Conservation (phyloP, 1,140 invertebrate genomes). For the Steinernema khuongi region DNA sequence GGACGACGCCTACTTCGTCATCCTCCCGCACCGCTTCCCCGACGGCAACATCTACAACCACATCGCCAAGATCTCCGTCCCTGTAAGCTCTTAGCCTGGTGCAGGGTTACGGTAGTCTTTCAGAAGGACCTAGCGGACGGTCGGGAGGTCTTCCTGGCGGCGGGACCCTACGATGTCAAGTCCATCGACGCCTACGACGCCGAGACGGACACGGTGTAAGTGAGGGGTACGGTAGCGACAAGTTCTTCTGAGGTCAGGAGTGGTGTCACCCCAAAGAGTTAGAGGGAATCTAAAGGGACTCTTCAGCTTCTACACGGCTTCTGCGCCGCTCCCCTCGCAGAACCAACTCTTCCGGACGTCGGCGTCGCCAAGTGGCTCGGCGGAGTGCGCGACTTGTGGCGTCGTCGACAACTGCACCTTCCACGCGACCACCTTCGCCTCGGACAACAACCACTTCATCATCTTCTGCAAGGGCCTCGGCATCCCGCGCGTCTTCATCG, state of each 20-base stretch:
- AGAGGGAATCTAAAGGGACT: background rate
- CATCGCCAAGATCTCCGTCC: slow-evolving; percentile 24
- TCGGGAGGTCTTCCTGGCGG: slow-evolving; percentile 16
- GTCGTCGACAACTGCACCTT: slow-evolving; percentile 28
- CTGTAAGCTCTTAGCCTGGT: slow-evolving; percentile 16
- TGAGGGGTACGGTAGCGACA: background rate
- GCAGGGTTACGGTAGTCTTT: background rate
- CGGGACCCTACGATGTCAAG: slow-evolving; percentile 28
- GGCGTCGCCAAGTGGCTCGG: background rate
- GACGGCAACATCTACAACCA: slow-evolving; percentile 34
- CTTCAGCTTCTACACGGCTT: slow-evolving; percentile 28
- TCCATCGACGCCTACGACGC: slow-evolving; percentile 22
- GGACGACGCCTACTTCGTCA: slow-evolving; percentile 34
- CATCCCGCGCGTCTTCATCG: slow-evolving; percentile 33
- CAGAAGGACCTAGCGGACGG: slow-evolving; percentile 10
- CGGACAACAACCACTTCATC: slow-evolving; percentile 36
- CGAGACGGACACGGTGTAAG: background rate
- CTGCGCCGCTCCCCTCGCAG: slow-evolving; percentile 21
- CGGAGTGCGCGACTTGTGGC: slow-evolving; percentile 14
- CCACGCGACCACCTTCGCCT: slow-evolving; percentile 18
- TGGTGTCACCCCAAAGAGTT: background rate
- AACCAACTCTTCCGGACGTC: slow-evolving; percentile 26
- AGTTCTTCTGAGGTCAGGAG: background rate
- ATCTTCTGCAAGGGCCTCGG: slow-evolving; percentile 49
- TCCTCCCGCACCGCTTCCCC: slow-evolving; percentile 25